Percentiles rank a stretch among this genome's conserved stretches.
Evolutionary conservation across 2,888 invertebrate genomes (phyloP).

Genomic region (Acanthopleura granulata): DNA sequence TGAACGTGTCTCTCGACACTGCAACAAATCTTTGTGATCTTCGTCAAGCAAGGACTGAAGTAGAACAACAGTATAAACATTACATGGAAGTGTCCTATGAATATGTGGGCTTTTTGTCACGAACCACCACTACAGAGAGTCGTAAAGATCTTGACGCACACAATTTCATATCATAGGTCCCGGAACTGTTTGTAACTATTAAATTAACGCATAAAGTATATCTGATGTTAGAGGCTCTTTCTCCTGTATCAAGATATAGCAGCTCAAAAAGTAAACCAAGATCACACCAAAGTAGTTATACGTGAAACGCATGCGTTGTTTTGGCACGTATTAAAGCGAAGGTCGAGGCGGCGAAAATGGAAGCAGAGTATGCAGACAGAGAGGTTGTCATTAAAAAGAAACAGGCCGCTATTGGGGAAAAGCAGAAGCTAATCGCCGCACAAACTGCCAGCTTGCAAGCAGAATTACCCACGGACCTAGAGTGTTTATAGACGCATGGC

Average conservation of each 20-base stretch:
- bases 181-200: too few species aligned
- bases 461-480: constrained; percentile 1
- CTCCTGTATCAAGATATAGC: neutral
- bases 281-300: neutral
- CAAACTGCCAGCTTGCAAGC: neutral
- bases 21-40: too few species aligned
- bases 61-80: too few species aligned
- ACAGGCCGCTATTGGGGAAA: neutral
- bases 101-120: too few species aligned
- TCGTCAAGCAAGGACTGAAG: too few species aligned
- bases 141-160: too few species aligned
- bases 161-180: too few species aligned
- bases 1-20: too few species aligned
- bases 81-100: too few species aligned
- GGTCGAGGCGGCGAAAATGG: neutral
- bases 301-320: neutral
- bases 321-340: neutral
- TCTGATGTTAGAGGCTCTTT: neutral
- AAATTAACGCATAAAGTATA: neutral
- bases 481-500: neutral
- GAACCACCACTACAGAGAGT: too few species aligned
- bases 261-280: too few species aligned
- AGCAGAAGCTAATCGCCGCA: neutral
- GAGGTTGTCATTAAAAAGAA: neutral
- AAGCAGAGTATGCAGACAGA: neutral